phyloP scores from a whole-genome alignment of 2,113 vertebrate genomes.

The Gulo gulo region DNA sequence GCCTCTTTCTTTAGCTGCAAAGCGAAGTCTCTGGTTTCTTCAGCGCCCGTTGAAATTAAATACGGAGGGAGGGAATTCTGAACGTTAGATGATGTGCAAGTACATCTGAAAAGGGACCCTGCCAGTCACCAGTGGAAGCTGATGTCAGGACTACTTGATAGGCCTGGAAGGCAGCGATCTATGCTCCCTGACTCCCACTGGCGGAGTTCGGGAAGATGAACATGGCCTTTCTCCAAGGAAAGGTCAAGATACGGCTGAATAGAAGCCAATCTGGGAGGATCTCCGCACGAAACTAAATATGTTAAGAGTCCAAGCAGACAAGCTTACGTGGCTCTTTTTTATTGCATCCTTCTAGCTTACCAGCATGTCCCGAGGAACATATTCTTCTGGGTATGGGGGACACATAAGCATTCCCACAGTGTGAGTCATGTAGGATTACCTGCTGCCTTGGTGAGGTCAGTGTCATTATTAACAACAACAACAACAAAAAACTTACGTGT shows the following conservation, averaged over 20 bases:
- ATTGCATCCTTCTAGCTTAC: not conserved
- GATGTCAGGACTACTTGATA: not conserved
- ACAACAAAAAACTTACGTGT: not conserved
- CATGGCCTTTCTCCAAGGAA: not conserved
- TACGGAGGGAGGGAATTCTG: not conserved
- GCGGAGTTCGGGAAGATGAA: not conserved
- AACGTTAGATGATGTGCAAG: not conserved
- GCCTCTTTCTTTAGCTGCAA: not conserved
- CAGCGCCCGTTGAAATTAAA: not conserved
- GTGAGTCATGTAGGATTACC: not conserved
- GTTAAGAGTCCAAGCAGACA: not conserved
- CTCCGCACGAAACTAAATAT: not conserved
- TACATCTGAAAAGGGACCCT: not conserved
- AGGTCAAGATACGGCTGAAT: not conserved
- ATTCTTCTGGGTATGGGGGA: not conserved
- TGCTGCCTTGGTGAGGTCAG: not conserved
- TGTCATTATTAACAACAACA: not conserved
- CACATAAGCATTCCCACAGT: not conserved
- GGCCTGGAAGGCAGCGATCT: not conserved
- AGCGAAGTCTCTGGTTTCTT: conserved; percentile 1
- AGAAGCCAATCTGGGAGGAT: not conserved
- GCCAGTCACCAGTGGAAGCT: not conserved
- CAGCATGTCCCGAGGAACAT: not conserved
- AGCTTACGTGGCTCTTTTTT: not conserved
- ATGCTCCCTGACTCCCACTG: not conserved